These are phyloP conservation scores for Pseudotriccus pelzelni DNA, from an alignment of 2,797 vertebrate genomes.

Conservation along the genomic window DNA sequence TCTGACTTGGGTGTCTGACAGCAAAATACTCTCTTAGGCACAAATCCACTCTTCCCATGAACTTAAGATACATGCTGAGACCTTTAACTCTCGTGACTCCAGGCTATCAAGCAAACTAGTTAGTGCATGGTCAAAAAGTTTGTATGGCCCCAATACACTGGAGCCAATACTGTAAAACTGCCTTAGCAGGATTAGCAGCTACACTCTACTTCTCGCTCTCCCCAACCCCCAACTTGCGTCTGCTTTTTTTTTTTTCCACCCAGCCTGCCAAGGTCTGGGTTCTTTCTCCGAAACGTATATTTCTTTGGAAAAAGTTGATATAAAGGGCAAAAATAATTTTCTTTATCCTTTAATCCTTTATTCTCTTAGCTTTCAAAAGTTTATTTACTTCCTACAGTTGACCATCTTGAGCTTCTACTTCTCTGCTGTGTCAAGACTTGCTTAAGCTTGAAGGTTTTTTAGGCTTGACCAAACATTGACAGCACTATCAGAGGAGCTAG, in stretches of 20 bases:
- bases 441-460: constrained; percentile 66
- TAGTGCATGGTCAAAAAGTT: background rate
- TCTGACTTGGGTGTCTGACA: background rate
- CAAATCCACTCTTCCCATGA: background rate
- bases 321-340: constrained; percentile 47
- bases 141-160: background rate
- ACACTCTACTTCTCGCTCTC: background rate
- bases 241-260: background rate
- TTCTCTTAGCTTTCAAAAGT: constrained; percentile 47
- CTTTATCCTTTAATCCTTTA: constrained; percentile 63
- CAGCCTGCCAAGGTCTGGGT: background rate
- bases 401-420: constrained; percentile 32
- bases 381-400: constrained; percentile 43
- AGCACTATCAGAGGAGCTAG: constrained; percentile 55
- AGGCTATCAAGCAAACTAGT: background rate
- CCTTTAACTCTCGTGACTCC: background rate
- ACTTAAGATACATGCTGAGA: background rate
- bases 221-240: background rate
- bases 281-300: background rate
- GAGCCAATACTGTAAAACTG: background rate
- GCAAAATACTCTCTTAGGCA: background rate
- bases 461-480: constrained; percentile 68
- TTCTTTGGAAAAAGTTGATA: constrained; percentile 25
- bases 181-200: background rate
- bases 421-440: constrained; percentile 55